These are phyloP conservation scores for Dryas iulia DNA, from an alignment of 1,140 invertebrate genomes.

Conservation along the genomic window DNA sequence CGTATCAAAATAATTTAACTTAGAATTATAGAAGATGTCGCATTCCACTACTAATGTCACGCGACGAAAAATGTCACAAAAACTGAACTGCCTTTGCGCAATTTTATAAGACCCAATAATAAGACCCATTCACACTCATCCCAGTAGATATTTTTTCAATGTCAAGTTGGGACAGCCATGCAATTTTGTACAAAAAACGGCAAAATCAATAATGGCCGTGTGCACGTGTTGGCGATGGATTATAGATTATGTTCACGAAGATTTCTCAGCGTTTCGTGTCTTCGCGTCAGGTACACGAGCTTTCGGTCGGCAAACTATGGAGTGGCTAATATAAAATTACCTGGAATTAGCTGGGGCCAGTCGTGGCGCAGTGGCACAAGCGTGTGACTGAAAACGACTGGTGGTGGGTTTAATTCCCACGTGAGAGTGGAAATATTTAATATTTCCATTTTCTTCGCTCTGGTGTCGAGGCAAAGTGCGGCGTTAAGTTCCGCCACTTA, in stretches of 20 bases:
- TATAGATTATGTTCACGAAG: constrained; percentile 75
- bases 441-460: too few species aligned
- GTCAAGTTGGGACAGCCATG: constrained; percentile 63
- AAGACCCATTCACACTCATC: constrained; percentile 71
- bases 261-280: constrained; percentile 70
- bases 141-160: constrained; percentile 68
- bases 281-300: constrained; percentile 58
- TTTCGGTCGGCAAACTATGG: constrained; percentile 32
- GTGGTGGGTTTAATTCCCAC: too few species aligned
- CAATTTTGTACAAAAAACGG: constrained; percentile 77
- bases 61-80: constrained; percentile 45
- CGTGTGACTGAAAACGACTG: too few species aligned
- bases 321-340: constrained; percentile 21
- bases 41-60: constrained; percentile 40
- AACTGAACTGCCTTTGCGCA: constrained; percentile 73
- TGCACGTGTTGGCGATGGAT: constrained; percentile 77
- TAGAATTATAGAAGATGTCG: constrained; percentile 33
- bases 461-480: too few species aligned
- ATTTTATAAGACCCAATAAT: constrained; percentile 58
- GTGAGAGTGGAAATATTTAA: too few species aligned
- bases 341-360: too few species aligned
- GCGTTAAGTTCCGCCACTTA: too few species aligned
- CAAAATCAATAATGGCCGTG: constrained; percentile 78
- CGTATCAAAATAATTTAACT: background rate
- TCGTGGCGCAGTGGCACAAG: too few species aligned